phyloP scores from a whole-genome alignment of 2,113 vertebrate genomes.

The Rhinolophus ferrumequinum region DNA sequence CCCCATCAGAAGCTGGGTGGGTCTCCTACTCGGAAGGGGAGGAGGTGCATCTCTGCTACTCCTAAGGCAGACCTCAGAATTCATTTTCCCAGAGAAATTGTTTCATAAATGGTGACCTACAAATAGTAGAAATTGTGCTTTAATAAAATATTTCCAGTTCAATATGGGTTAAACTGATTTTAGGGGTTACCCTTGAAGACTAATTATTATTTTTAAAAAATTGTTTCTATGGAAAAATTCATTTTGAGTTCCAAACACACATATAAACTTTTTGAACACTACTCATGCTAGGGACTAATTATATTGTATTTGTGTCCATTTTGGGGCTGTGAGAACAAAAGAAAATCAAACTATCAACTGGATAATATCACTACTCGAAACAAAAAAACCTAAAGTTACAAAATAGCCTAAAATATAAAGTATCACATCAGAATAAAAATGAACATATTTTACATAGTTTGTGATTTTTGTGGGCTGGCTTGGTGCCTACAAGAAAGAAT shows the following conservation, averaged over 20 bases:
- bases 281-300: neutral
- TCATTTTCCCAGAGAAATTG: neutral
- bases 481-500: slow-evolving; percentile 6
- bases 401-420: slow-evolving; percentile 5
- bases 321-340: slow-evolving; percentile 42
- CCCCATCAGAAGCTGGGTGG: neutral
- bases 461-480: neutral
- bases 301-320: slow-evolving; percentile 37
- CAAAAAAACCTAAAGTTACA: slow-evolving; percentile 54
- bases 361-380: slow-evolving; percentile 33
- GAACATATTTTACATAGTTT: neutral
- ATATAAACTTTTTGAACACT: neutral
- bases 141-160: neutral
- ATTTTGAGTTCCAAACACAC: slow-evolving; percentile 26
- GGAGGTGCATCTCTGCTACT: neutral
- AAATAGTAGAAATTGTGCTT: neutral
- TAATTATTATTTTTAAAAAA: neutral
- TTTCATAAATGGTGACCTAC: neutral
- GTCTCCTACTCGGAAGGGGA: neutral
- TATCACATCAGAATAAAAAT: slow-evolving; percentile 50
- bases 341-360: slow-evolving; percentile 62
- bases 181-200: neutral
- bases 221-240: neutral
- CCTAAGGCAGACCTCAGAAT: neutral
- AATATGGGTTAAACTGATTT: slow-evolving; percentile 10